Percentiles rank a stretch among this genome's conserved stretches.
phyloP scores from a whole-genome alignment of 2,797 vertebrate genomes.

The Sebastes flavidus region DNA sequence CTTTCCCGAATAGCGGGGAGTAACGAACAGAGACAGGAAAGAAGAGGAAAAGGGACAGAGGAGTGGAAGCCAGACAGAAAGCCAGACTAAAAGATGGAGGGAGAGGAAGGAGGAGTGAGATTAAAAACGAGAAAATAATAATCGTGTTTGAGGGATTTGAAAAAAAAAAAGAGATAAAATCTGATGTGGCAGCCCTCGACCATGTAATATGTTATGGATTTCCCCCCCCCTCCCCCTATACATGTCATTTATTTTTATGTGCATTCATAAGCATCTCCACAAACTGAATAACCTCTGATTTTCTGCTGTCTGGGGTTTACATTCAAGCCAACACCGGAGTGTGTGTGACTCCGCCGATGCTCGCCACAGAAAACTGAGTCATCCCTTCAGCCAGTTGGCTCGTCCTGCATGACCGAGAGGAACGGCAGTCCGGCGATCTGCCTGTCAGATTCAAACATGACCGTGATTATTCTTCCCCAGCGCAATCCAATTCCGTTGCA shows the following conservation, averaged over 20 bases:
- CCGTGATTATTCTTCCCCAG: conserved; percentile 56
- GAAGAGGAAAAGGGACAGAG: conserved; percentile 8
- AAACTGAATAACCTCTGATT: conserved; percentile 27
- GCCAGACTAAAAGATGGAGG: conserved; percentile 15
- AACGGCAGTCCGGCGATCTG: conserved; percentile 36
- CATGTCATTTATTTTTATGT: conserved; percentile 30
- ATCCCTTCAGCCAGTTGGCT: conserved; percentile 50
- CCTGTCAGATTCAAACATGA: conserved; percentile 54
- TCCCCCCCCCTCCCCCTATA: neutral
- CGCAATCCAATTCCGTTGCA: conserved; percentile 61
- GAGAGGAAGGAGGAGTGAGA: conserved; percentile 16
- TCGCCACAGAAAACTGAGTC: conserved; percentile 62
- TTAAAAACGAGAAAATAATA: conserved; percentile 60
- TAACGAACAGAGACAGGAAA: conserved; percentile 45
- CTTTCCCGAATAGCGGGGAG: conserved; percentile 33
- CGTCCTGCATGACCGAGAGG: conserved; percentile 32
- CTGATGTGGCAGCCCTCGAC: conserved; percentile 20
- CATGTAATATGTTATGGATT: conserved; percentile 26
- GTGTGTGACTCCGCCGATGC: conserved; percentile 26
- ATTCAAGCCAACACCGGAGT: conserved; percentile 8
- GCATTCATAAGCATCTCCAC: neutral
- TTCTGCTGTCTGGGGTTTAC: conserved; percentile 36
- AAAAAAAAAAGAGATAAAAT: conserved; percentile 35
- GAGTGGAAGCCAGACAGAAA: conserved; percentile 30
- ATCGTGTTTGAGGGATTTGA: conserved; percentile 35